Evolutionary conservation across 2,113 vertebrate species (phyloP).

Genomic region (Pituophis catenifer): DNA sequence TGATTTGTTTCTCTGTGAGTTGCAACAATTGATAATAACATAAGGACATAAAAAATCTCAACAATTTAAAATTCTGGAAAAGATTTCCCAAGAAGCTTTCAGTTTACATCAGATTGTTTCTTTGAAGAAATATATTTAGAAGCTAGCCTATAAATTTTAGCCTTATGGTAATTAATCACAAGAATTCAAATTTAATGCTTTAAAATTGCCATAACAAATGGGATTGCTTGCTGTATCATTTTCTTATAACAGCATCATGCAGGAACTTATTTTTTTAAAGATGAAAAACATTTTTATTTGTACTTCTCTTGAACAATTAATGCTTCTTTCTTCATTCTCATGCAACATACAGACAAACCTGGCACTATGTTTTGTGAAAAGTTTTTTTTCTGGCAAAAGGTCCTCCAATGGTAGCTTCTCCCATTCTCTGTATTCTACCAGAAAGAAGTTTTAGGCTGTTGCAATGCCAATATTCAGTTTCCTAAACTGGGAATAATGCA

Average conservation of each 20-base stretch:
- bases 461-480: not conserved
- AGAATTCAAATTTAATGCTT: conserved; percentile 6
- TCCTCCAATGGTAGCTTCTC: not conserved
- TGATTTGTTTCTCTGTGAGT: not conserved
- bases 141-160: not conserved
- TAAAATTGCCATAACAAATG: not conserved
- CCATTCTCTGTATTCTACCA: not conserved
- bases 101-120: not conserved
- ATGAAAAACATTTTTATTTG: not conserved
- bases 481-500: not conserved
- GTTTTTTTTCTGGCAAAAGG: not conserved
- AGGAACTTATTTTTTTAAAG: not conserved
- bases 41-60: not conserved
- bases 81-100: not conserved
- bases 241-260: not conserved
- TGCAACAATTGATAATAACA: not conserved
- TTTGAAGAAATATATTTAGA: conserved; percentile 1
- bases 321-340: not conserved
- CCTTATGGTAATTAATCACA: not conserved
- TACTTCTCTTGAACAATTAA: not conserved
- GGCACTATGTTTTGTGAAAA: too few species aligned
- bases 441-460: not conserved
- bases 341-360: not conserved
- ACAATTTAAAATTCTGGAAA: not conserved
- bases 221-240: not conserved